Percentiles rank a stretch among this genome's conserved stretches.
Conservation (phyloP, 1,140 invertebrate species). For the Euura saliciscinereae region DNA sequence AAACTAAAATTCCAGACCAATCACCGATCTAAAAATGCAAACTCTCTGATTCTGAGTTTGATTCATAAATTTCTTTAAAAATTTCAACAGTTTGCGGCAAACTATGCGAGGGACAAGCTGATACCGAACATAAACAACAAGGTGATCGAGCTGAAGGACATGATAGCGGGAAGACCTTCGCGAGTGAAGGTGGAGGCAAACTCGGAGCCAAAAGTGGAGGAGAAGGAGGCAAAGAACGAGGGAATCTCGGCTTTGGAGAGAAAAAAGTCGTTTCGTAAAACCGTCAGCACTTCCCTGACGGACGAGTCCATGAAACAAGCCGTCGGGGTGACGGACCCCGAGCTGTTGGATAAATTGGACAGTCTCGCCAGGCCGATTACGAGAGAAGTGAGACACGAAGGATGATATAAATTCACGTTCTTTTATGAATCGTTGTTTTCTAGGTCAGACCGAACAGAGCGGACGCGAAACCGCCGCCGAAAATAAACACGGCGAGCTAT, state of each 20-base stretch:
- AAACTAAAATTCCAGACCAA: background rate
- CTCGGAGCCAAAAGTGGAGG: slow-evolving; percentile 50
- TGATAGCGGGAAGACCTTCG: slow-evolving; percentile 66
- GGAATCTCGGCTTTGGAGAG: slow-evolving; percentile 53
- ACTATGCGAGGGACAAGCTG: slow-evolving; percentile 84
- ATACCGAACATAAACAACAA: slow-evolving; percentile 78
- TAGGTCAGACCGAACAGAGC: slow-evolving; percentile 47
- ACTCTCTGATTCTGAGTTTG: background rate
- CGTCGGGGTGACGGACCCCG: slow-evolving; percentile 71
- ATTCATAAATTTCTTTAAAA: slow-evolving; percentile 9
- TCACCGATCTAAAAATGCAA: background rate
- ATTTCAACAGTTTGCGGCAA: slow-evolving; percentile 77
- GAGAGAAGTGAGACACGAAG: slow-evolving; percentile 62
- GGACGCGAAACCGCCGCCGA: slow-evolving; percentile 39
- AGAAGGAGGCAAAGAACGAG: slow-evolving; percentile 54
- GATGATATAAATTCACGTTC: background rate
- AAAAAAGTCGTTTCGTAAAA: slow-evolving; percentile 71
- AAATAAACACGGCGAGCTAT: slow-evolving; percentile 62
- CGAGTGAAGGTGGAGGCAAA: slow-evolving; percentile 28
- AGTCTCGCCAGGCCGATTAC: slow-evolving; percentile 68
- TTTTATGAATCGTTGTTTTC: background rate
- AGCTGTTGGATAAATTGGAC: slow-evolving; percentile 69
- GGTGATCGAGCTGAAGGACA: slow-evolving; percentile 73
- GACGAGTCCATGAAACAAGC: slow-evolving; percentile 63
- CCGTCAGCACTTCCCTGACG: slow-evolving; percentile 63